Conservation (phyloP, 1,140 invertebrate genomes). For the Arctopsyche grandis region DNA sequence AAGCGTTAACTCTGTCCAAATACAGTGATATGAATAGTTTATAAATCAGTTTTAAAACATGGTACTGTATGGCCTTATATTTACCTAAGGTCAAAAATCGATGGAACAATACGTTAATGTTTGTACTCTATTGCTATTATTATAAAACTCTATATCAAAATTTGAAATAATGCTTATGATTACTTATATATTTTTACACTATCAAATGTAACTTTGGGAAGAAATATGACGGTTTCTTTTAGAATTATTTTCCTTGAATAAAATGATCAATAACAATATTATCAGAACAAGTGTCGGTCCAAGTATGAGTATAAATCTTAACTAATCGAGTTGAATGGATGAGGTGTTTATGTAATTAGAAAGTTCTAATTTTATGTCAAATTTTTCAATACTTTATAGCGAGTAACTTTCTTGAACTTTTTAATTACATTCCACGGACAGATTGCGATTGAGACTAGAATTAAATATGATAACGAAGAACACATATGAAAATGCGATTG, state of each 20-base stretch:
- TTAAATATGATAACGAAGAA: too few species aligned
- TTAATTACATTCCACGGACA: too few species aligned
- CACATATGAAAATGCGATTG: too few species aligned
- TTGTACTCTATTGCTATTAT: not conserved
- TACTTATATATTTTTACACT: not conserved
- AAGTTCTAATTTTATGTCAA: not conserved
- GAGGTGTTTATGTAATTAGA: not conserved
- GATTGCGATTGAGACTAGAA: too few species aligned
- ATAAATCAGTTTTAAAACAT: constrained; percentile 35
- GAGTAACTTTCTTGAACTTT: too few species aligned
- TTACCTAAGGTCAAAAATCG: constrained; percentile 28
- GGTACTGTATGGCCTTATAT: constrained; percentile 41
- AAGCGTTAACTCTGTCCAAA: not conserved
- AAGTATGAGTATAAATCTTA: too few species aligned
- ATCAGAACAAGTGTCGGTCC: not conserved
- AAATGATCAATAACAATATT: not conserved
- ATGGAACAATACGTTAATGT: constrained; percentile 4
- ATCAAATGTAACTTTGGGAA: too few species aligned
- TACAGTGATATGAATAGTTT: not conserved
- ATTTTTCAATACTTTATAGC: too few species aligned
- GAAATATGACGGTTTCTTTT: too few species aligned
- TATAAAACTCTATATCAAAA: constrained; percentile 7
- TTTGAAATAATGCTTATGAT: constrained; percentile 1
- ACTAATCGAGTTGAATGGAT: too few species aligned
- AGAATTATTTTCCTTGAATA: too few species aligned